Base-by-base conservation (phyloP, 2,888 invertebrate genomes). In the Eretmocerus hayati region DNA sequence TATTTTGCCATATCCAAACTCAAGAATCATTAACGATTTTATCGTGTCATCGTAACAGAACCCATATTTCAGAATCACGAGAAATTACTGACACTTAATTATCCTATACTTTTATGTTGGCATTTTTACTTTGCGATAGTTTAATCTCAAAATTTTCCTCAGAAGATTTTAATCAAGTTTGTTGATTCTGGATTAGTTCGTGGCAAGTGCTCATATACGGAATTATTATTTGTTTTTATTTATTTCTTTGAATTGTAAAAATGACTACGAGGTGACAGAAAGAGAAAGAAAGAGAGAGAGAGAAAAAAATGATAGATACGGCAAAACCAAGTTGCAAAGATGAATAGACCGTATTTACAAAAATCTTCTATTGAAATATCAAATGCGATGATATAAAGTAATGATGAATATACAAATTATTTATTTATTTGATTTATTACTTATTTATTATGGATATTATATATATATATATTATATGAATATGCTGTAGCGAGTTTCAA, bases 341-440 rank as follows among this genome's bases (percentile, higher is more conserved):
- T 52, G 52, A 56, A 56, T 55, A 35, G 39, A 35, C 44, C 49
- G 46, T 53, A 44, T 48, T 40, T 48, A 44, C 38, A 21, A 42
- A 48, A 53, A 47, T 47, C 38, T 38, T 53, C 47, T 50, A 47
- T 36, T 47, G 20, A 46, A 49, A 46, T 32, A 48, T 48, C 46
- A 37, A 49, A 46, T 23, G 41, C 49, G 62, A 64, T 60, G 55
- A 58, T 62, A 59, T 56, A 59, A 60, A 60, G 64, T 63, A 63
- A 63, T n/a, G n/a, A n/a, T 60, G 61, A 66, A 63, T 59, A 62
- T 64, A 64, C 60, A 67, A 70, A 66, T 60, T 68, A 69, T 70
- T 68, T 69, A 69, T 70, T 68, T 71, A 70, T 71, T 70, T 70
- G 66, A 69, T 65, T 67, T 68, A 62, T 62, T 63, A 65, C 67